Conservation (phyloP, 2,113 vertebrate species). For the Crotalus tigris region DNA sequence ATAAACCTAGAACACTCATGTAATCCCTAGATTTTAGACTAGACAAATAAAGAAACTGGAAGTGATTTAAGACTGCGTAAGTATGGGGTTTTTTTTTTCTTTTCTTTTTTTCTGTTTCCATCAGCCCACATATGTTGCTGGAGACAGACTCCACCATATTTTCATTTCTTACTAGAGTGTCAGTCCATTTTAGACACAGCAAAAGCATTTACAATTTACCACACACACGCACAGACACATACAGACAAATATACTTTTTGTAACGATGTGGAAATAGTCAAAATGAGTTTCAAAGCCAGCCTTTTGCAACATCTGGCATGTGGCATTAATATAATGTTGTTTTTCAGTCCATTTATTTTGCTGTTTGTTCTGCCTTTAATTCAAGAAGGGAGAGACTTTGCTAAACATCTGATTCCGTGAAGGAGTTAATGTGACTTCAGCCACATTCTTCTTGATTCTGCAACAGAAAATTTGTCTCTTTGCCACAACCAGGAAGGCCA, state of each 20-base stretch:
- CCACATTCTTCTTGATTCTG: neutral
- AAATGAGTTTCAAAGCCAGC: conserved; percentile 45
- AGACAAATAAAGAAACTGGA: conserved; percentile 46
- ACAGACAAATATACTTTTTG: conserved; percentile 1
- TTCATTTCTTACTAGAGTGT: conserved; percentile 1
- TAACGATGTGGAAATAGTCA: conserved; percentile 56
- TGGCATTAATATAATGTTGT: neutral
- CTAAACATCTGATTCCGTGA: neutral
- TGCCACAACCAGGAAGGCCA: neutral
- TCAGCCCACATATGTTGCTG: conserved; percentile 6
- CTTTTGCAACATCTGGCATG: neutral
- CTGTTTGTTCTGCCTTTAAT: conserved; percentile 45
- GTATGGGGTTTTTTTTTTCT: conserved; percentile 31
- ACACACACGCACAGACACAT: conserved; percentile 40
- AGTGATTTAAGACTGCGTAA: conserved; percentile 46
- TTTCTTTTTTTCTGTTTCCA: conserved; percentile 10
- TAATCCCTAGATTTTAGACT: conserved; percentile 35
- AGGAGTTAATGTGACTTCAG: neutral
- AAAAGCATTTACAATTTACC: neutral
- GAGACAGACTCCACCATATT: conserved; percentile 21
- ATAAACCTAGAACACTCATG: conserved; percentile 37
- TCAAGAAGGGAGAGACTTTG: conserved; percentile 35
- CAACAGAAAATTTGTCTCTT: neutral
- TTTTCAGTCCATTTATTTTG: conserved; percentile 36
- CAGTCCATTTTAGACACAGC: conserved; percentile 20